Base-by-base conservation (phyloP, 2,797 vertebrate genomes). In the Aulostomus chinensis region DNA sequence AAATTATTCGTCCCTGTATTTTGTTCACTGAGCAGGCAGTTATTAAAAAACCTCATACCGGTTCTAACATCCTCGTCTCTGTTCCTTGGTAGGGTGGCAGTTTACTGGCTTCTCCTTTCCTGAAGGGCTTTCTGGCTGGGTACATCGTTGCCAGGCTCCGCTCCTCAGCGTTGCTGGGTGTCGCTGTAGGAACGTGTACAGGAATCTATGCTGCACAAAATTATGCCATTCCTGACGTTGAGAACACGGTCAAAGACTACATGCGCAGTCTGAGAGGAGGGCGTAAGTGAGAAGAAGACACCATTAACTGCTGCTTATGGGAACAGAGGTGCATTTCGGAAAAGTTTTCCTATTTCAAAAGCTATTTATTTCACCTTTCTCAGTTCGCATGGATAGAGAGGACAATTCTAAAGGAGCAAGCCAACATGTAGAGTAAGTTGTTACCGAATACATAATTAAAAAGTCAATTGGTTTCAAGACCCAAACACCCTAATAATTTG, bases 41-140 rank as follows among this genome's bases (percentile, higher is more conserved):
- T 30, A 17, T 14, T 5, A 24, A n/a, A 13, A 9, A 31, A 18
- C 9, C 42, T 17, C 5, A 1, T 15, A 39, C 13, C 21, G 16
- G 2, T 1, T 7, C 3, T 1, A 14, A 11, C 49, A 41, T 11
- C 48, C 17, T 56, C 10, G 6, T 53, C 1, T 26, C 1, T 3
- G 50, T 35, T 41, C 16, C 30, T 20, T 33, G 21, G 12, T 73
- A 98, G 96, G 93, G 96, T 50, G 93, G 93, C 15, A 94, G 95
- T 4, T 61, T 98, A 14, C 76, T 98, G 68, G 91, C 88, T 0
- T 98, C 96, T 9, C 96, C 96, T 1, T 96, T 98, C 17, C 80
- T 98, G 58, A 98, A 97, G 68, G 96, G 96, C 6, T 97, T 97
- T 64, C 75, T 98, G 76, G 93, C 95, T 0, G 96, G 96, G 9